Evolutionary conservation across 1,140 invertebrate genomes (phyloP), one percentile per base, ranked within the genome.

Genomic region (Zaprionus davidi): DNA sequence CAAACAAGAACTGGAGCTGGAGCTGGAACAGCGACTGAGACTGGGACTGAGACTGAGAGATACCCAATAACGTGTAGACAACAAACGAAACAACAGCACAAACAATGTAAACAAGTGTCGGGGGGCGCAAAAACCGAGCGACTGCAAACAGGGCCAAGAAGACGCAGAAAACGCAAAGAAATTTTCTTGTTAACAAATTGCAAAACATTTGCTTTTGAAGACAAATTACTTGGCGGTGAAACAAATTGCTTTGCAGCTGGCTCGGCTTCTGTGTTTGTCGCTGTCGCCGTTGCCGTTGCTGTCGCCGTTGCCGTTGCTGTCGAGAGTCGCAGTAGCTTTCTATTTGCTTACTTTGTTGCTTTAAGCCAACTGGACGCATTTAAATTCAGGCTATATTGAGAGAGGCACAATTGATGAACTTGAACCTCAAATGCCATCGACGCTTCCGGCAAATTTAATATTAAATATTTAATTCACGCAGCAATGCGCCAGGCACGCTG

Each of bases 171-270:
- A 74, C 81, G 75, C 75, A 85, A 57, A 82, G 71, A 90, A 90
- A 88, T 86, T 82, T 88, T 84, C 85, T 88, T 88, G 85, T 88
- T 88, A 90, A 90, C 85, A 88, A 88, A 88, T 88, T 88, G 85
- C 81, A 77, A 85, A 88, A 90, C 85, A 88, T 88, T 88, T 88
- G 85, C 85, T 88, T 86, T 88, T 85, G 79, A 88, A 88, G 85
- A 88, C 85, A 88, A 88, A 88, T 88, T 88, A 90, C 85, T 84
- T 76, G 81, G 85, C 76, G 85, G 85, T 65, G 38, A 88, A 90
- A 88, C 81, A 90, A 88, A 88, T 88, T 90, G 81, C 81, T 90
- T 84, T 60, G 78, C 84, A 77, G 63, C 72, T 80, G 65, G 41
- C 56, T 41, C 64, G 36, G 36, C 22, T 58, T 31, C 41, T 49